These are phyloP conservation scores for Asobara japonica DNA, from an alignment of 1,140 invertebrate genomes.

Conservation along the genomic window DNA sequence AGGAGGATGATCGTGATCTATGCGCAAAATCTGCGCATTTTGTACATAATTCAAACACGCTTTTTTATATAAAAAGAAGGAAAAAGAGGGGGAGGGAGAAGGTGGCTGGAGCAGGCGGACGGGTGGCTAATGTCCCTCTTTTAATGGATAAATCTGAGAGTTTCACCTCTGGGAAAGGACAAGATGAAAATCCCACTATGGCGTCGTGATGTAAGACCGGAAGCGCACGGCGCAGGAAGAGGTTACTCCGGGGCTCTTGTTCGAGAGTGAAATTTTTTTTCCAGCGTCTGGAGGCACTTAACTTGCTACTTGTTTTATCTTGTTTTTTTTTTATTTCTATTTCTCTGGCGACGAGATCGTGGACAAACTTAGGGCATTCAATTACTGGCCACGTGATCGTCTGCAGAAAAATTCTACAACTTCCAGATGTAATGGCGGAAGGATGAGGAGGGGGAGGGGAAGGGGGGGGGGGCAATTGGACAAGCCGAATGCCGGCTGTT, in stretches of 20 bases:
- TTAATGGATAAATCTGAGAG: neutral
- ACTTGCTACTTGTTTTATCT: neutral
- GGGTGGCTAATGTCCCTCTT: neutral
- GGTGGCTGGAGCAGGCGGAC: neutral
- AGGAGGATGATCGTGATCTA: conserved; percentile 52
- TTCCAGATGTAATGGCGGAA: neutral
- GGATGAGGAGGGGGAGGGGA: neutral
- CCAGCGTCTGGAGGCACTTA: neutral
- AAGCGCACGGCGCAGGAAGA: conserved; percentile 12
- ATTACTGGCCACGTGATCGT: neutral
- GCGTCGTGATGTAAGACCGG: conserved; percentile 16
- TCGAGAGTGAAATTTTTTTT: conserved; percentile 5
- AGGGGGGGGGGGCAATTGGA: neutral
- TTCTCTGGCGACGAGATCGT: neutral
- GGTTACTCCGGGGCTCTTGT: conserved; percentile 6
- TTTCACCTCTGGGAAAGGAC: conserved; percentile 1
- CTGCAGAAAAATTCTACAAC: neutral
- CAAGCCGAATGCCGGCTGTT: neutral
- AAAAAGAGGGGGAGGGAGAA: conserved; percentile 11
- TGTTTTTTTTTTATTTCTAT: no score
- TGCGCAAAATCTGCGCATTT: conserved; percentile 40
- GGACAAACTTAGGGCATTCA: conserved; percentile 28
- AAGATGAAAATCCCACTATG: neutral
- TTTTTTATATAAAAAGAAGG: neutral
- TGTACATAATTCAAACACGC: conserved; percentile 51